phyloP scores from a whole-genome alignment of 2,888 invertebrate species.

The Nomada fucata region DNA sequence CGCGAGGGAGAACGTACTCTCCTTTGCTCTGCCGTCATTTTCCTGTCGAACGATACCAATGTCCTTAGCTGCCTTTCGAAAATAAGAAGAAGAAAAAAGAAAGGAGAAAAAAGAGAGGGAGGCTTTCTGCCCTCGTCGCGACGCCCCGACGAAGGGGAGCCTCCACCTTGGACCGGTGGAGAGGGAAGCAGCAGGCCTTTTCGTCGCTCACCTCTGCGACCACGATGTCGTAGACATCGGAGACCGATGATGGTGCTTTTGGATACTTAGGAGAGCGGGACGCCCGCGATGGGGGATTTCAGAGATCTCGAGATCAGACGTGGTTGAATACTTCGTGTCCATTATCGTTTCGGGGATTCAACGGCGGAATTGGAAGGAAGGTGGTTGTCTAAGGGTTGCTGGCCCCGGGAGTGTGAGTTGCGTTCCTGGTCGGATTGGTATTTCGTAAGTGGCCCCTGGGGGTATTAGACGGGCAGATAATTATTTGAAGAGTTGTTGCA shows the following conservation, averaged over 20 bases:
- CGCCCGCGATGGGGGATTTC: conserved; percentile 8
- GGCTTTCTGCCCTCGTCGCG: conserved; percentile 39
- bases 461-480: too few relatives aligned
- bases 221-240: conserved; percentile 13
- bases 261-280: conserved; percentile 11
- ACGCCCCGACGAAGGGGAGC: conserved; percentile 16
- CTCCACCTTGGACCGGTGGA: not conserved
- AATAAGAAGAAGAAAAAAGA: not conserved
- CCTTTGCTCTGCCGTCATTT: conserved; percentile 40
- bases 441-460: too few relatives aligned
- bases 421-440: not conserved
- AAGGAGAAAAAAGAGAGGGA: conserved; percentile 16
- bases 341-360: conserved; percentile 22
- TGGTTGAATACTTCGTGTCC: not conserved
- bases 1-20: conserved; percentile 22
- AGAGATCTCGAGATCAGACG: conserved; percentile 25
- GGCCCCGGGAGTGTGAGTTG: not conserved
- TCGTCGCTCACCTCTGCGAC: conserved; percentile 17
- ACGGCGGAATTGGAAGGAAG: not conserved
- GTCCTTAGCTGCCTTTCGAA: conserved; percentile 35
- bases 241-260: conserved; percentile 25
- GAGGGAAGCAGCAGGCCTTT: conserved; percentile 20
- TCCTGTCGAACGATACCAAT: conserved; percentile 24
- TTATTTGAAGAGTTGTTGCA: too few relatives aligned
- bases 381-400: not conserved